Evolutionary conservation across 92 coral and sea anemone genomes (phyloP).

Genomic region (Scolanthus callimorphus): DNA sequence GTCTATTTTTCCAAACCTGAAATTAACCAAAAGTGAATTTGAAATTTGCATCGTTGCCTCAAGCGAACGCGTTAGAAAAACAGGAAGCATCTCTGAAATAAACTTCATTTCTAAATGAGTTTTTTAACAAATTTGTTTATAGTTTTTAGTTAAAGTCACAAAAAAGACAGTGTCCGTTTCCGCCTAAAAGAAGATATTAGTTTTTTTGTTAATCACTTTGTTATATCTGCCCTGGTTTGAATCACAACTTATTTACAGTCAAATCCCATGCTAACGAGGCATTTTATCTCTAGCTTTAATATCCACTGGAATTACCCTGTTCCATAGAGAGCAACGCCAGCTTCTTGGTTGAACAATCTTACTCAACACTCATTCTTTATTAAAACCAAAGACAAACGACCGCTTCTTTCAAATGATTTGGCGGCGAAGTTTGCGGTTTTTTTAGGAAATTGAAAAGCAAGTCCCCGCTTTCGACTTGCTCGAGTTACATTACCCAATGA

Average conservation of each 20-base stretch:
- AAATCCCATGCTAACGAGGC: too few relatives aligned
- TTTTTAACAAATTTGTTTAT: conserved; percentile 3
- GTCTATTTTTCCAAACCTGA: not conserved
- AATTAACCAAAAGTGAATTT: not conserved
- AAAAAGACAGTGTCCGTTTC: not conserved
- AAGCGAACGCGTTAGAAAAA: not conserved
- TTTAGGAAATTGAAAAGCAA: conserved; percentile 1
- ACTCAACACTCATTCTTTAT: too few relatives aligned
- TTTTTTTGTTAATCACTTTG: too few relatives aligned
- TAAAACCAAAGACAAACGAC: too few relatives aligned
- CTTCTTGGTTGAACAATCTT: too few relatives aligned
- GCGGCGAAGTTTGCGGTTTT: conserved; percentile 5
- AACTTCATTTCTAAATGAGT: conserved; percentile 1
- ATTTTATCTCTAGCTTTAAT: too few relatives aligned
- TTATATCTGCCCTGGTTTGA: too few relatives aligned
- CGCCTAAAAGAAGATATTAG: not conserved
- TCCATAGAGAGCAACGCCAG: too few relatives aligned
- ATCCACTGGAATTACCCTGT: too few relatives aligned
- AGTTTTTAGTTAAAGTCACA: conserved; percentile 1
- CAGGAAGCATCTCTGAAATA: not conserved
- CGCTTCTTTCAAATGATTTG: not conserved
- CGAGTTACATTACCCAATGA: conserved; percentile 1
- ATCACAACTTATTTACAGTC: too few relatives aligned
- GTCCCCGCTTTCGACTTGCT: not conserved
- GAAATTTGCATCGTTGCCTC: not conserved